Percentiles rank a stretch among this genome's conserved stretches.
phyloP scores from a whole-genome alignment of 35 echinoderm and acorn worm genomes.

The Antedon bifida region DNA sequence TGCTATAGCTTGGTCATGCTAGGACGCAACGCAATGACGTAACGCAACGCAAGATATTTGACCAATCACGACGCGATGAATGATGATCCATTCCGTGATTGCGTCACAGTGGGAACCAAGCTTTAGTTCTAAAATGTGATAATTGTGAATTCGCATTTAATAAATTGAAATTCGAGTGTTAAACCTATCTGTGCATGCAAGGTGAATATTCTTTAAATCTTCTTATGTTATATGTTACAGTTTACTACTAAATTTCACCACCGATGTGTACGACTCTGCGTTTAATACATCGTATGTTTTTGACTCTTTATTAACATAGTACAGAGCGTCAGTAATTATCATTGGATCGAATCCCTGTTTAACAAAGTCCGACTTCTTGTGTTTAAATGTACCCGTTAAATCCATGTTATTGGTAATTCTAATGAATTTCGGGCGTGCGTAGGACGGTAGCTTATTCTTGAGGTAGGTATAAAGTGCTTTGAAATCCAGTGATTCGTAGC shows the following conservation, averaged over 20 bases:
- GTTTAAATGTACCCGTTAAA: background rate
- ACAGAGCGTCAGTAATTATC: background rate
- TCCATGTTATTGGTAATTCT: background rate
- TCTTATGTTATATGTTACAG: too few species aligned
- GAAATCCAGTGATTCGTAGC: background rate
- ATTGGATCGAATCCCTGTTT: slow-evolving; percentile 5
- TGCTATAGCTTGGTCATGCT: too few species aligned
- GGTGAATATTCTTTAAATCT: too few species aligned
- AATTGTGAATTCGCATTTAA: too few species aligned
- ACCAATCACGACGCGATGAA: too few species aligned
- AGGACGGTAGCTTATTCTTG: background rate
- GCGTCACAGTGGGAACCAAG: too few species aligned
- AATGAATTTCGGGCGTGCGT: background rate
- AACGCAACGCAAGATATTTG: too few species aligned
- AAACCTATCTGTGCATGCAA: too few species aligned
- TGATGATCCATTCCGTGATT: too few species aligned
- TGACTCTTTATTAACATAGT: background rate
- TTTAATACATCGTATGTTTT: background rate
- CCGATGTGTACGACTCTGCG: background rate
- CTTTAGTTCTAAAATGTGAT: too few species aligned
- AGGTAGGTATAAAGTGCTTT: background rate
- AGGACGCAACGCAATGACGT: too few species aligned
- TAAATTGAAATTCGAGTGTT: too few species aligned
- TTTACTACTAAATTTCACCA: background rate
- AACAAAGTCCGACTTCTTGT: background rate